Base-by-base conservation (phyloP, 2,888 invertebrate species). In the Scrobipalpa costella region DNA sequence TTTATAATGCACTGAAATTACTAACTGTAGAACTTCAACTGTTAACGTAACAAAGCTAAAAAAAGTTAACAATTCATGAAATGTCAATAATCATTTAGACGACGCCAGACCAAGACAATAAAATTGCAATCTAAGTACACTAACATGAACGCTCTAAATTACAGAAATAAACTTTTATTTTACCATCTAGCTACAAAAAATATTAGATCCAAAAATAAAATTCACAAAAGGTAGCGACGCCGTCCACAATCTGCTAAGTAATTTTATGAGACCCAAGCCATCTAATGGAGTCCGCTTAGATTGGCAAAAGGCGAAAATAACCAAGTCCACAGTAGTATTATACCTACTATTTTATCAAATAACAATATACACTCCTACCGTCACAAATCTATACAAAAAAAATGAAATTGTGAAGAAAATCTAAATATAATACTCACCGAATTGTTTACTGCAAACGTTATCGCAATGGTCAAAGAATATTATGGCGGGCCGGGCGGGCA, bases 391-490 rank as follows among this genome's bases (percentile, higher is more conserved):
- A 33, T 7, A 33, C 13, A 27, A 33, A 40, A 63, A 69, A 64
- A 55, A 68, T 52, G 38, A 36, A 60, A 58, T 33, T 63, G 57
- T 40, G 33, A 38, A 57, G 59, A 67, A 67, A 70, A 71, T 67
- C 66, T 64, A 49, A 71, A 70, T 72, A 71, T 75, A 77, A 71
- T 84, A 85, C 90, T 90, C 72, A 90, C 90, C 74, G 77, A 83
- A 77, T 80, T 90, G 88, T 90, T 90, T 88, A 90, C 87, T 80
- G 86, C 83, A 74, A 83, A 80, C 81, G 81, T 69, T 81, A 81
- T 68, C 77, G 80, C 80, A 78, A 81, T 78, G 75, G 77, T 78
- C 75, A 80, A 80, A 79, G 81, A 83, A 78, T 76, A 86, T 87
- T 87, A 89, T 88, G 88, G 88, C 89, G 88, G 81, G 81, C 73